These are phyloP conservation scores for Macrostomum lignano DNA, from an alignment of 1,140 invertebrate genomes.

Conservation along the genomic window DNA sequence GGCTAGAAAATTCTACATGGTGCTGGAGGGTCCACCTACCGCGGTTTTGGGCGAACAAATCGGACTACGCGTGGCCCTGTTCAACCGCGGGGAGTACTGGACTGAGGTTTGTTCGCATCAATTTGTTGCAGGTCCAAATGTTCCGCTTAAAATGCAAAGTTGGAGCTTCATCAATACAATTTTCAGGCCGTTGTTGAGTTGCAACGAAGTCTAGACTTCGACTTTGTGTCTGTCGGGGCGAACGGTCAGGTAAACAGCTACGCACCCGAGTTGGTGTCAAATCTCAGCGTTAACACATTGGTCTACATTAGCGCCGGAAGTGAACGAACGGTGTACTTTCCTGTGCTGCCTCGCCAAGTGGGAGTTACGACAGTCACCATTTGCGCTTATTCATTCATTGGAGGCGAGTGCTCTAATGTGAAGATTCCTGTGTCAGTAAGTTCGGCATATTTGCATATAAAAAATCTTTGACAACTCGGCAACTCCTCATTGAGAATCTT, in stretches of 20 bases:
- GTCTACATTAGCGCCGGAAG: conserved; percentile 12
- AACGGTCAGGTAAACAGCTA: neutral
- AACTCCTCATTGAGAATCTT: no score
- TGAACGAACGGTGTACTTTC: conserved; percentile 42
- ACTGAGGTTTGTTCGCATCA: no score
- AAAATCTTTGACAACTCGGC: no score
- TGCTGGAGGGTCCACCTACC: conserved; percentile 56
- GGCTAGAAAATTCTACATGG: conserved; percentile 65
- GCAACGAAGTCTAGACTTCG: neutral
- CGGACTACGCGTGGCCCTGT: conserved; percentile 59
- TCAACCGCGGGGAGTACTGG: conserved; percentile 53
- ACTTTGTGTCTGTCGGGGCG: neutral
- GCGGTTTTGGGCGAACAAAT: conserved; percentile 69
- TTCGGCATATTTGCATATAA: no score
- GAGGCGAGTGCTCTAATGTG: no score
- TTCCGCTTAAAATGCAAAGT: no score
- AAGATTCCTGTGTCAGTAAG: no score
- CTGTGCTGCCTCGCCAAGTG: conserved; percentile 50
- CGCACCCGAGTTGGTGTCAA: neutral
- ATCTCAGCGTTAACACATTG: conserved; percentile 4
- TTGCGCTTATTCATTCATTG: conserved; percentile 52
- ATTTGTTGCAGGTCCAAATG: no score
- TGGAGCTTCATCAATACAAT: no score
- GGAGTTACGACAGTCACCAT: conserved; percentile 47
- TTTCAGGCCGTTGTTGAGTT: no score